phyloP scores from a whole-genome alignment of 2,888 invertebrate species.

The Epistrophella euchroma region DNA sequence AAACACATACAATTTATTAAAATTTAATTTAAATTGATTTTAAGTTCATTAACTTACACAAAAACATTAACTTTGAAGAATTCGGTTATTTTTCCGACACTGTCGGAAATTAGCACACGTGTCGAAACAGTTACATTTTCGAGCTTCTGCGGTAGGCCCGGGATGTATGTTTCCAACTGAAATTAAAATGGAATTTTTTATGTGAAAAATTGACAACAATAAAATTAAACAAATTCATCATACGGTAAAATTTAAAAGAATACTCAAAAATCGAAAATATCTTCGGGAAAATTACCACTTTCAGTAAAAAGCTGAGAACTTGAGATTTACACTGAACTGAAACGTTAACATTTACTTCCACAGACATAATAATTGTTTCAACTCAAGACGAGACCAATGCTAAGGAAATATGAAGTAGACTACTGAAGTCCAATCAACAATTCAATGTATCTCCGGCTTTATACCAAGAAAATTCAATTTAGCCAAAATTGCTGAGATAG shows the following conservation, averaged over 20 bases:
- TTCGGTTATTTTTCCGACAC: conserved; percentile 85
- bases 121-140: conserved; percentile 84
- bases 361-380: conserved; percentile 32
- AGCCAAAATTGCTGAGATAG: background rate
- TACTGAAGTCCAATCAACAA: conserved; percentile 12
- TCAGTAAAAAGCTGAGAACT: conserved; percentile 57
- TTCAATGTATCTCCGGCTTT: background rate
- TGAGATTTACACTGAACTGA: conserved; percentile 57
- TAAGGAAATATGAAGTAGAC: conserved; percentile 7
- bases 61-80: conserved; percentile 91
- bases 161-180: conserved; percentile 89
- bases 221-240: background rate
- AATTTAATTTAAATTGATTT: background rate
- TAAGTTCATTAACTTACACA: conserved; percentile 87
- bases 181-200: conserved; percentile 58
- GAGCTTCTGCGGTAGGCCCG: conserved; percentile 88
- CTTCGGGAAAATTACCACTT: conserved; percentile 70
- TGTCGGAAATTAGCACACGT: conserved; percentile 84
- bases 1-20: background rate
- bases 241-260: conserved; percentile 36
- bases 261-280: conserved; percentile 55
- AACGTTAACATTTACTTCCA: conserved; percentile 62
- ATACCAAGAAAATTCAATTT: background rate
- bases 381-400: background rate
- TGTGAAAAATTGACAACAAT: background rate